Evolutionary conservation across 2,797 vertebrate species (phyloP).

Genomic region (Cossypha niveicapilla): DNA sequence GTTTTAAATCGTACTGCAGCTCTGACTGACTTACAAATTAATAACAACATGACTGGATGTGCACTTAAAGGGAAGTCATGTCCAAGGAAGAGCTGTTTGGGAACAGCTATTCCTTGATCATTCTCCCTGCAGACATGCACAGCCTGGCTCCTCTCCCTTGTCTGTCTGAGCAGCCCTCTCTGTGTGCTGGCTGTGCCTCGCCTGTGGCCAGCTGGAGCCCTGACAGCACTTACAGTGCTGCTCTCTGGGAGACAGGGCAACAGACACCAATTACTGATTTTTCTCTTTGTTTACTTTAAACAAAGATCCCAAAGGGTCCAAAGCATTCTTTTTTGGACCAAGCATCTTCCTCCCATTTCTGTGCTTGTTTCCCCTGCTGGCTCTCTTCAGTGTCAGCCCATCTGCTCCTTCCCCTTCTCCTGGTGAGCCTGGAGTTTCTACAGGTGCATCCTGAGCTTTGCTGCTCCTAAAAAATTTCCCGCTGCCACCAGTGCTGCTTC

Average conservation of each 20-base stretch:
- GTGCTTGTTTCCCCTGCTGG: not conserved
- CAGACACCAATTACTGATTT: not conserved
- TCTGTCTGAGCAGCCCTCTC: not conserved
- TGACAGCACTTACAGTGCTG: not conserved
- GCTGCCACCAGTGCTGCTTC: not conserved
- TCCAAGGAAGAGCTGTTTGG: not conserved
- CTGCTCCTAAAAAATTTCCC: not conserved
- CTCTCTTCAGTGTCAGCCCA: not conserved
- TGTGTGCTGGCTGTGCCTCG: accelerated
- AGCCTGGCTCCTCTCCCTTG: not conserved
- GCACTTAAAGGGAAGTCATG: not conserved
- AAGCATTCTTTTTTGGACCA: not conserved
- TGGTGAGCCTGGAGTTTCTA: not conserved
- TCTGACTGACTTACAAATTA: not conserved
- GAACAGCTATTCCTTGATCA: not conserved
- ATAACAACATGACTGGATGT: not conserved
- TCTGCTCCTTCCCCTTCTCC: not conserved
- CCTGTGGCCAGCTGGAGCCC: not conserved
- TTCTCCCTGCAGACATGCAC: not conserved
- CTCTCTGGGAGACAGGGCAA: not conserved
- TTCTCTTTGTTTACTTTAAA: not conserved
- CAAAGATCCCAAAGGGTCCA: not conserved
- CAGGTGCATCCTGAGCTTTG: not conserved
- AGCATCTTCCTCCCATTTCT: not conserved
- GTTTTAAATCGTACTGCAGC: not conserved